These are phyloP conservation scores for Xestia xanthographa DNA, from an alignment of 2,888 invertebrate species.

Conservation along the genomic window DNA sequence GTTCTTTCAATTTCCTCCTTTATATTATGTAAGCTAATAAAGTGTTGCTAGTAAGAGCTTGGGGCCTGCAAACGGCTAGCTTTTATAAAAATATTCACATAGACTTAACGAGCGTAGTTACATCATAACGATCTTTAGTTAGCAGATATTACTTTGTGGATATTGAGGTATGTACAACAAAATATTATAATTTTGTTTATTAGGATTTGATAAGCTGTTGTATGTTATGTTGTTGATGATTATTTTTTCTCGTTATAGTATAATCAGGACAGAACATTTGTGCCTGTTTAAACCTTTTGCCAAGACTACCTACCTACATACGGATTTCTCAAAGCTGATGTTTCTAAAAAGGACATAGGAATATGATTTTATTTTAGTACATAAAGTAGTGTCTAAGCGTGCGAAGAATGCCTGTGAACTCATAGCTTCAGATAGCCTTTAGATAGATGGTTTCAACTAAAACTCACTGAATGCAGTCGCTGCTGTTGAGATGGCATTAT, in stretches of 20 bases:
- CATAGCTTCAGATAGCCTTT: background rate
- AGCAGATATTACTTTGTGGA: background rate
- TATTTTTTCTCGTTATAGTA: background rate
- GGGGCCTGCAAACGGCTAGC: conserved; percentile 4
- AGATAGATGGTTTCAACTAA: background rate
- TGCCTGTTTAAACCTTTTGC: background rate
- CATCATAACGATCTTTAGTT: background rate
- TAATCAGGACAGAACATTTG: background rate
- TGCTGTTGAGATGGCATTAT: background rate
- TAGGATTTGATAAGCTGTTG: background rate
- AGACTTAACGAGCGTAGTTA: background rate
- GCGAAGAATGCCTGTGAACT: background rate
- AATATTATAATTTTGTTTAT: background rate
- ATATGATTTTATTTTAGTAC: background rate
- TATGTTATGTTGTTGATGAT: background rate
- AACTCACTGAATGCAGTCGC: background rate
- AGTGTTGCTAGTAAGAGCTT: conserved; percentile 21
- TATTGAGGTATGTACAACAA: background rate
- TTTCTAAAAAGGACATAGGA: background rate
- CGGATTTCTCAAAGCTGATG: background rate
- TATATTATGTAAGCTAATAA: conserved; percentile 36
- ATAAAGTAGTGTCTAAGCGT: background rate
- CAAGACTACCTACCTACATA: background rate
- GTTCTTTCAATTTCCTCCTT: conserved; percentile 47
- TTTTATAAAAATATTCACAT: conserved; percentile 11